Evolutionary conservation across 2,797 vertebrate genomes (phyloP).

Genomic region (Scomberomorus guttatus): DNA sequence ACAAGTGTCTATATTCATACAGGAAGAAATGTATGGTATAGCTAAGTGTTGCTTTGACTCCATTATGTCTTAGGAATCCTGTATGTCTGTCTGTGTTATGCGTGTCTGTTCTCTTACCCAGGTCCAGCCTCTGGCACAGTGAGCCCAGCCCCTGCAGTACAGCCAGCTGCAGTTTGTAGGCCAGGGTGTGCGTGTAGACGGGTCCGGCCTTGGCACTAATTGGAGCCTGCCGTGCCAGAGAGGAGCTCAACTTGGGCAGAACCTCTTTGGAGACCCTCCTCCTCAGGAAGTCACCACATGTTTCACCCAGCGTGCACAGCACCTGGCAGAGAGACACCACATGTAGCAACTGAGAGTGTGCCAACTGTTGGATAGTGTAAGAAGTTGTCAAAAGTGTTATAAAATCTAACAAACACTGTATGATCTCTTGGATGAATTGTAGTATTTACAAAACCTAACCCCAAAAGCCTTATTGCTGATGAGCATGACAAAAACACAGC

Average conservation of each 20-base stretch:
- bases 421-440: background rate
- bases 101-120: conserved; percentile 85
- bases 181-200: conserved; percentile 90
- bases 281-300: conserved; percentile 92
- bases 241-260: conserved; percentile 89
- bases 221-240: conserved; percentile 89
- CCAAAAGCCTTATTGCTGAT: too few species aligned
- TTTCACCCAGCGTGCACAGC: conserved; percentile 88
- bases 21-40: background rate
- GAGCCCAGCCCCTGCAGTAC: conserved; percentile 92
- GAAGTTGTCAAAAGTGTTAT: background rate
- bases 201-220: conserved; percentile 90
- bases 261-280: conserved; percentile 93
- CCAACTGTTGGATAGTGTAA: too few species aligned
- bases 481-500: too few species aligned
- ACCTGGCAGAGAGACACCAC: conserved; percentile 80
- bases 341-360: background rate
- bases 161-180: conserved; percentile 94
- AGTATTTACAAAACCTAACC: background rate
- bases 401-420: background rate
- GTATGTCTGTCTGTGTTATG: conserved; percentile 13
- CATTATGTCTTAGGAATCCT: background rate
- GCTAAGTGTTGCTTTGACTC: background rate
- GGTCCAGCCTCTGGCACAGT: conserved; percentile 89
- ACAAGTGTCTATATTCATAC: background rate